Evolutionary conservation across 2,888 invertebrate species (phyloP), one percentile per base, ranked within the genome.

Genomic region (Aplocera efformata): DNA sequence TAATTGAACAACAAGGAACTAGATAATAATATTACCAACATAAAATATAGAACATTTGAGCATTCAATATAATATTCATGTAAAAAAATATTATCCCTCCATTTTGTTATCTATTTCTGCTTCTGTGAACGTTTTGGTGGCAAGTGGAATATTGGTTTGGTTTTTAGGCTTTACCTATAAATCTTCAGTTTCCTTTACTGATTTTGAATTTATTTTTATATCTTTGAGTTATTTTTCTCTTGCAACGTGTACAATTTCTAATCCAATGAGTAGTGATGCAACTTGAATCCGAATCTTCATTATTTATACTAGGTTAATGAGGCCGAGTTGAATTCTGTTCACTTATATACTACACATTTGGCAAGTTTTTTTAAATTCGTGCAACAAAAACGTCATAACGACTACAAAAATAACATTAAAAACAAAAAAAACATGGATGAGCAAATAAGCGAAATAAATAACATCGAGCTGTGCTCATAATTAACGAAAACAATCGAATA

Each of bases 41-140:
- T 75, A 85, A 85, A 76, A 76, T 74, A 77, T 72, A 81, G 71
- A 74, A 76, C 67, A 75, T 81, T 86, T 86, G 86, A 88, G 86
- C 86, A 85, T 83, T 79, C 55, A 65, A 72, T 79, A 82, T 44
- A 53, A 77, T 77, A 79, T 75, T 79, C 71, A 67, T 75, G 72
- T 82, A 80, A 83, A 83, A 83, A 84, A 85, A 83, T 82, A 82
- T 72, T 72, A 78, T 77, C 67, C 72, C 68, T 76, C 66, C 69
- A 68, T 67, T 68, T 69, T 57, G 56, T 61, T 60, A 58, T 53
- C 63, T 56, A 48, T 56, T 17, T 58, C 50, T 55, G 62, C 61
- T 67, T 67, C 58, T 67, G 63, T 68, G 67, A 67, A 67, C 58
- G 48, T 44, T 56, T 57, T 57, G 58, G 61, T 56, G 60, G 63